These are phyloP conservation scores for Mantis religiosa DNA, from an alignment of 2,888 invertebrate genomes.

Conservation along the genomic window DNA sequence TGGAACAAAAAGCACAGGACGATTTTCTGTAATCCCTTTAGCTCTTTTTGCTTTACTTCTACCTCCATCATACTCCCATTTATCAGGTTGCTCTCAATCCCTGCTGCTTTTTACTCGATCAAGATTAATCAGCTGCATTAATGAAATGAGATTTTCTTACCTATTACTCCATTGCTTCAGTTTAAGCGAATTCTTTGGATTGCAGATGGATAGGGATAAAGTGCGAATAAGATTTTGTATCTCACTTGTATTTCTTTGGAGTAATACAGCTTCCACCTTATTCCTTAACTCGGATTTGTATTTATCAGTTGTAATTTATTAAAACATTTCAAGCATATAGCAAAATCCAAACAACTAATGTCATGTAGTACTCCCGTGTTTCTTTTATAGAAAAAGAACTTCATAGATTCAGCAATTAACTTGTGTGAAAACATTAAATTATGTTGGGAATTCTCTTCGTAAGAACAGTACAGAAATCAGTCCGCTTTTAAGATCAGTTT, in stretches of 20 bases:
- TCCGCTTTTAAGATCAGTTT: too few relatives aligned
- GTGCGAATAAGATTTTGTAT: not conserved
- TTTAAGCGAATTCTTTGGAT: not conserved
- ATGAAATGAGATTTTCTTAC: not conserved
- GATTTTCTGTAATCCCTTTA: not conserved
- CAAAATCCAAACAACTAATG: too few relatives aligned
- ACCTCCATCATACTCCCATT: not conserved
- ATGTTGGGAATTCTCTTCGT: too few relatives aligned
- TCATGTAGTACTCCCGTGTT: too few relatives aligned
- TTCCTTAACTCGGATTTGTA: not conserved
- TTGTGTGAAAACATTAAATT: too few relatives aligned
- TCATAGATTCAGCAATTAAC: too few relatives aligned
- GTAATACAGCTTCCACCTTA: not conserved
- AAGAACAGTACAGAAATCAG: too few relatives aligned
- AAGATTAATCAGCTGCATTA: not conserved
- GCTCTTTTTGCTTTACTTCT: not conserved
- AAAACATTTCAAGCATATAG: too few relatives aligned
- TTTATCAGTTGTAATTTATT: not conserved
- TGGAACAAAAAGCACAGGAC: not conserved
- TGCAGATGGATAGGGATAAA: not conserved
- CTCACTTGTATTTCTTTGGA: not conserved
- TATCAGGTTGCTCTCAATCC: not conserved
- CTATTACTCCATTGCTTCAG: not conserved
- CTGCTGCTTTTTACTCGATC: not conserved
- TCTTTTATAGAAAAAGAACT: too few relatives aligned